These are phyloP conservation scores for Sciurus niger DNA, from an alignment of 2,113 vertebrate species.

Conservation along the genomic window DNA sequence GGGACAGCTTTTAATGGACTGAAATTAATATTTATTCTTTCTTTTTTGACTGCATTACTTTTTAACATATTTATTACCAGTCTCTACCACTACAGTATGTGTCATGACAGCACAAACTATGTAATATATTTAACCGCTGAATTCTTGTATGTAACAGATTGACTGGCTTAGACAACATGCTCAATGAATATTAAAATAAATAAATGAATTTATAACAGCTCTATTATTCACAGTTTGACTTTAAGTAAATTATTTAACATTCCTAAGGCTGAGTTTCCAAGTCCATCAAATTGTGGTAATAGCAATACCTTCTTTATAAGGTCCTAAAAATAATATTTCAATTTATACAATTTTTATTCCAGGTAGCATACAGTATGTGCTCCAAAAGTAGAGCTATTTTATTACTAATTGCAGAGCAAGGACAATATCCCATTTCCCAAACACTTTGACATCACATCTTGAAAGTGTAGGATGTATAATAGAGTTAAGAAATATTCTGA, in stretches of 20 bases:
- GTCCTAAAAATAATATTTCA: slow-evolving; percentile 7
- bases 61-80: neutral
- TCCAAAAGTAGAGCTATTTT: neutral
- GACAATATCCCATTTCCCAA: neutral
- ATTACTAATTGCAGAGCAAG: neutral
- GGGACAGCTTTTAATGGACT: neutral
- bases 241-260: neutral
- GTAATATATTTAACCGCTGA: neutral
- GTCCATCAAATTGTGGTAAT: neutral
- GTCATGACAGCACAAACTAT: neutral
- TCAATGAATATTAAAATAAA: neutral
- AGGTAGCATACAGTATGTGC: neutral
- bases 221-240: neutral
- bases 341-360: neutral
- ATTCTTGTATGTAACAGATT: neutral
- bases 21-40: neutral
- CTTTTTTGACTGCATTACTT: neutral
- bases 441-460: neutral
- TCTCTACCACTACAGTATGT: neutral
- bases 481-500: neutral
- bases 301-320: neutral
- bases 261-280: neutral
- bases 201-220: neutral
- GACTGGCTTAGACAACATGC: neutral
- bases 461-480: neutral